Base-by-base conservation (phyloP, 2,113 vertebrate genomes). In the Arothron firmamentum region DNA sequence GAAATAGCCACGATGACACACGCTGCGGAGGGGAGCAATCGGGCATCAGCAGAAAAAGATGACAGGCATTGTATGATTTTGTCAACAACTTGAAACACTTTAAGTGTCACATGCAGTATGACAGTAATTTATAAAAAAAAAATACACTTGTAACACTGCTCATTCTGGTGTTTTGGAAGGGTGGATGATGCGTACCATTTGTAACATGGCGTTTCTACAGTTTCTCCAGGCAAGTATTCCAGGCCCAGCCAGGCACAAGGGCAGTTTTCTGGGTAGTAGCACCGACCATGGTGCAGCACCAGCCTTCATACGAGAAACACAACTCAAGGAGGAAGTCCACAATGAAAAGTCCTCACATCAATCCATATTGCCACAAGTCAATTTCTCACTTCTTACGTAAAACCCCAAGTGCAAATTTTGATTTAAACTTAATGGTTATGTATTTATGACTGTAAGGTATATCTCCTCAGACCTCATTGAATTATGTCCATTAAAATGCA, bases 231-330 rank as follows among this genome's bases (percentile, higher is more conserved):
- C 31, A 95, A 88, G 77, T 97, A 97, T 74, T 99, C 97, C 72
- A 95, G 93, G 14, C 95, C 95, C 68, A 97, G 93, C 96, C 97
- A 99, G 38, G 91, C 90, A 74, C 97, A 99, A 0, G 97, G 97
- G 60, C 97, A 99, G 81, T 95, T 97, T 67, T 98, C 95, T 58
- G 96, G 96, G 81, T 95, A 89, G 77, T 95, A 99, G 71, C 97
- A 99, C 62, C 94, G 92, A 3, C 94, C 94, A 80, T 92, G 93
- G 65, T 99, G 96, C 38, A 94, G 92, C 17, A 96, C 94, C 89
- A 97, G 88, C 68, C 97, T 99, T 89, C 16, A 78, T 67, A 73
- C 77, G 61, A n/a, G 63, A 76, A 70, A 60, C 53, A 74, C 16
- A 69, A n/a, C 25, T 67, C 28, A 70, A 25, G 48, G 54, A 60